phyloP scores from a whole-genome alignment of 2,113 vertebrate species.

The Pogonocichla stellata region DNA sequence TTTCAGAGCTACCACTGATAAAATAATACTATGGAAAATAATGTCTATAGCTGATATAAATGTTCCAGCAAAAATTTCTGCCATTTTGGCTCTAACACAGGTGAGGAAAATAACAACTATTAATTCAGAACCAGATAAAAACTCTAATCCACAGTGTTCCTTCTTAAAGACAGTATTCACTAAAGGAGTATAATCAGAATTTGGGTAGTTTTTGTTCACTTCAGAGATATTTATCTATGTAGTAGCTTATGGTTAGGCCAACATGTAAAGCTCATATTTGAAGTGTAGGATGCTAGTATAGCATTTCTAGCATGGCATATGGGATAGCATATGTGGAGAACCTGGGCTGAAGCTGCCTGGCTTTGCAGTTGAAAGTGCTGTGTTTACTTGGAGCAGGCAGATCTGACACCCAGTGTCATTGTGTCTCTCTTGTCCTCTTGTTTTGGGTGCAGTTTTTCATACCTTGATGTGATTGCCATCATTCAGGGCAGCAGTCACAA shows the following conservation, averaged over 20 bases:
- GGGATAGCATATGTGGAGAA: not conserved
- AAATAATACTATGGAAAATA: not conserved
- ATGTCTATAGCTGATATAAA: not conserved
- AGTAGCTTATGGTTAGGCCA: not conserved
- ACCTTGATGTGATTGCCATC: not conserved
- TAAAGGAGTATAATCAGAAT: not conserved
- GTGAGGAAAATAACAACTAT: not conserved
- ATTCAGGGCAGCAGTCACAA: not conserved
- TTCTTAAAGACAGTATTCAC: not conserved
- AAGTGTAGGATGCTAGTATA: not conserved
- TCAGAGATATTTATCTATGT: not conserved
- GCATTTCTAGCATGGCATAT: not conserved
- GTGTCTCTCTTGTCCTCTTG: not conserved
- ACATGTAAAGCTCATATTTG: not conserved
- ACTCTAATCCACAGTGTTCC: not conserved
- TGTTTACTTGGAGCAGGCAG: not conserved
- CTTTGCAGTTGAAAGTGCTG: not conserved
- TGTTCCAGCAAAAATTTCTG: not conserved
- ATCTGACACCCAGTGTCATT: not conserved
- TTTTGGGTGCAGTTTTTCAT: not conserved
- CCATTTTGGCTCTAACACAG: not conserved
- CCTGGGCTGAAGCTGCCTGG: not conserved
- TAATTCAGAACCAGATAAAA: not conserved
- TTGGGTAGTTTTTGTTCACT: not conserved
- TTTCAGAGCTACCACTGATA: not conserved